These are phyloP conservation scores for Chloroceryle inda DNA, from an alignment of 2,797 vertebrate genomes.

Conservation along the genomic window DNA sequence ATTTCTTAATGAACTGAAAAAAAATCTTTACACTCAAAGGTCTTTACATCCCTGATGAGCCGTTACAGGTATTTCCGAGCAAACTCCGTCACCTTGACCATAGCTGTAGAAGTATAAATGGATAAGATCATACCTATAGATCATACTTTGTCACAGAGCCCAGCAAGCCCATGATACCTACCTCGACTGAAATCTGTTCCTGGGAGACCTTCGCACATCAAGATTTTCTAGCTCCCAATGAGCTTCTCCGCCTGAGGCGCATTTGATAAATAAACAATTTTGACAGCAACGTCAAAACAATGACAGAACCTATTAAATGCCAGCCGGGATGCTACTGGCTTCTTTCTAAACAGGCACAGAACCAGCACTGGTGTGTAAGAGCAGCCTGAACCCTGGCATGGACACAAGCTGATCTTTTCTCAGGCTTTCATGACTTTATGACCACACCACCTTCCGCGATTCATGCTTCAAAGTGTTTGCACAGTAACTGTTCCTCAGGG, in stretches of 20 bases:
- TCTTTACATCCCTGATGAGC: constrained; percentile 26
- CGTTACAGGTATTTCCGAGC: background rate
- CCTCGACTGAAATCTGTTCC: background rate
- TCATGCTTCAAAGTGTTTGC: accelerated
- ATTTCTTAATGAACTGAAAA: constrained; percentile 57
- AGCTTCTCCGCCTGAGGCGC: background rate
- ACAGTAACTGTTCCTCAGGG: background rate
- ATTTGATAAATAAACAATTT: background rate
- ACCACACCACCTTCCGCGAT: accelerated
- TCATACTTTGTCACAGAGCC: background rate
- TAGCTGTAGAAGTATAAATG: background rate
- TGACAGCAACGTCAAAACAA: background rate
- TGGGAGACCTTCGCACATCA: background rate
- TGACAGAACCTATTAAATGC: background rate
- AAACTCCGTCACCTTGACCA: background rate
- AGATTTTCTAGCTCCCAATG: background rate
- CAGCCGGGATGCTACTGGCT: background rate
- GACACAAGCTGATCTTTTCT: background rate
- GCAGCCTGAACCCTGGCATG: accelerated
- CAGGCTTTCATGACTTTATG: background rate
- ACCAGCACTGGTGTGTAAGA: background rate
- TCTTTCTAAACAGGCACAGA: background rate
- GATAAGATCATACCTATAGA: background rate
- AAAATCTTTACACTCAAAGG: constrained; percentile 28
- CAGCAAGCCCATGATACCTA: background rate